A percentile compares a stretch with the other conserved stretches of the same genome.
Conservation (phyloP, 2,888 invertebrate species). For the Petrolisthes cinctipes region DNA sequence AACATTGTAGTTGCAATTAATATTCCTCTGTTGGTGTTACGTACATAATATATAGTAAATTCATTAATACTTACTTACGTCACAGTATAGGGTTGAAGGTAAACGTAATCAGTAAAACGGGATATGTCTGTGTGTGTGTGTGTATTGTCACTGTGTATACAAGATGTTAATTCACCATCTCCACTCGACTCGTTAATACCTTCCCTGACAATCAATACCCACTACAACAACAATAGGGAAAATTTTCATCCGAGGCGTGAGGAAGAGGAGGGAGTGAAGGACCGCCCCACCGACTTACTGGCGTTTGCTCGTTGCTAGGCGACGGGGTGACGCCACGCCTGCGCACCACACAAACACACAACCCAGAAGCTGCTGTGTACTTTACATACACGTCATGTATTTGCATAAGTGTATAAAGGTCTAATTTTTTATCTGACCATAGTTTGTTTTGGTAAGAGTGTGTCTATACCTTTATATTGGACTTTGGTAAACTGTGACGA, state of each 20-base stretch:
- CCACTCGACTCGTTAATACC: not conserved
- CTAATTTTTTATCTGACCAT: too few species aligned
- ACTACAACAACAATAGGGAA: not conserved
- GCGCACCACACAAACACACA: not conserved
- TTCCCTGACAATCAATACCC: not conserved
- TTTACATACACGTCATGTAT: too few species aligned
- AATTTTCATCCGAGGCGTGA: not conserved
- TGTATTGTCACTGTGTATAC: not conserved
- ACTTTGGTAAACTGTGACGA: not conserved
- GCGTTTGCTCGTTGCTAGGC: conserved; percentile 32
- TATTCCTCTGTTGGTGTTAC: too few species aligned
- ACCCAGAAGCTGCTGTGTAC: too few species aligned
- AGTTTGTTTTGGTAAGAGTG: too few species aligned
- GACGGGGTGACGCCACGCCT: conserved; percentile 49
- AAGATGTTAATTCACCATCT: not conserved
- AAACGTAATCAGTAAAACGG: too few species aligned
- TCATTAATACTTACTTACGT: too few species aligned
- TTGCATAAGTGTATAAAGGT: too few species aligned
- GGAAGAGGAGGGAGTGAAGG: not conserved
- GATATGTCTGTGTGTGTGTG: not conserved
- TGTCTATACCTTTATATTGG: too few species aligned
- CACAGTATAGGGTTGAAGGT: too few species aligned
- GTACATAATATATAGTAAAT: too few species aligned
- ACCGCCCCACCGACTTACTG: not conserved
- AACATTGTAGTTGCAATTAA: too few species aligned